Conservation (phyloP, 2,888 invertebrate species). For the Hemistola chrysoprasaria region DNA sequence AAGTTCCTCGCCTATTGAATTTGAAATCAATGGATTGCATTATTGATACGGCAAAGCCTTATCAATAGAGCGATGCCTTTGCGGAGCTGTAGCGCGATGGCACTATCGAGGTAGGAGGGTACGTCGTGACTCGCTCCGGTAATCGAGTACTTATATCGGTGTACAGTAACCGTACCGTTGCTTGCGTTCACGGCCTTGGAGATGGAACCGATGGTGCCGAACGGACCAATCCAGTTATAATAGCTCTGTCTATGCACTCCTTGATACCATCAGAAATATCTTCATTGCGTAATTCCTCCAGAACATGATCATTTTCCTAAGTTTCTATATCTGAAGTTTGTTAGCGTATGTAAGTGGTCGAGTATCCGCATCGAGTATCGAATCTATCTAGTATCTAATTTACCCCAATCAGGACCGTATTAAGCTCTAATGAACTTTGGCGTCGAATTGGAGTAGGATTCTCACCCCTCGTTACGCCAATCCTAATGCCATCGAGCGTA, state of each 20-base stretch:
- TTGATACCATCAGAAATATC: slow-evolving; percentile 22
- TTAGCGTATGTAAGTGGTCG: too few relatives aligned
- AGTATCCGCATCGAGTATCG: background rate
- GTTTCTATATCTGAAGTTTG: too few relatives aligned
- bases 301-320: too few relatives aligned
- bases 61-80: slow-evolving; percentile 42
- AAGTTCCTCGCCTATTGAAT: too few relatives aligned
- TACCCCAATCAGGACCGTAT: background rate
- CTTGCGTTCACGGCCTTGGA: slow-evolving; percentile 68
- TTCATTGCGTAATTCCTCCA: slow-evolving; percentile 4
- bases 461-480: slow-evolving; percentile 21
- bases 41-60: background rate
- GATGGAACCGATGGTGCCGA: slow-evolving; percentile 55
- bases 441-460: slow-evolving; percentile 27
- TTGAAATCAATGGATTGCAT: too few relatives aligned
- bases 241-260: slow-evolving; percentile 43
- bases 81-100: slow-evolving; percentile 43
- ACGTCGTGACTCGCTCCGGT: slow-evolving; percentile 62
- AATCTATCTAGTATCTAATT: background rate
- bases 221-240: slow-evolving; percentile 39
- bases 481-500: slow-evolving; percentile 32
- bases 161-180: slow-evolving; percentile 67
- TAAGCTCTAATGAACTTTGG: background rate
- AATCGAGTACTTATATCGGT: slow-evolving; percentile 42
- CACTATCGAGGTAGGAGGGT: slow-evolving; percentile 27